phyloP scores from a whole-genome alignment of 2,888 invertebrate genomes.

The Bombylius major region DNA sequence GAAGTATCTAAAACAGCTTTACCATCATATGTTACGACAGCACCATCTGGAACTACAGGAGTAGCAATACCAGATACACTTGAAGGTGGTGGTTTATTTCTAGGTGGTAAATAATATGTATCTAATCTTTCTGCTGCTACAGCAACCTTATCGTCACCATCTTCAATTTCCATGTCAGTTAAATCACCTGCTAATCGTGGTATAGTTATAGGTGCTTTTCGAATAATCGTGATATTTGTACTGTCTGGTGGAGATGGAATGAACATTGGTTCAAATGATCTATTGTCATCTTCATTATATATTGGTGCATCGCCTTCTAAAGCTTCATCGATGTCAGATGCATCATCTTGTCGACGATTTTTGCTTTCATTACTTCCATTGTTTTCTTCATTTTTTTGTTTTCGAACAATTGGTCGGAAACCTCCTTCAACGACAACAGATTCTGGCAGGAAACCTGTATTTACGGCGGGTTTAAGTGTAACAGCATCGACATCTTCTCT shows the following conservation, averaged over 20 bases:
- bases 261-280: conserved; percentile 69
- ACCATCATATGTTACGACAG: conserved; percentile 63
- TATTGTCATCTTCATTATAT: conserved; percentile 38
- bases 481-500: conserved; percentile 23
- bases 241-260: conserved; percentile 65
- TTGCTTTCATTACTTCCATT: conserved; percentile 36
- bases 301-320: conserved; percentile 35
- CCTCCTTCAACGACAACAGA: conserved; percentile 73
- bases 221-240: conserved; percentile 31
- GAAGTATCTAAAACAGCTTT: conserved; percentile 55
- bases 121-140: conserved; percentile 61
- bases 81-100: conserved; percentile 34
- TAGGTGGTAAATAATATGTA: conserved; percentile 62
- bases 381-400: conserved; percentile 37
- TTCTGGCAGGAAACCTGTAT: conserved; percentile 68
- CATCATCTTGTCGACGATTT: conserved; percentile 29
- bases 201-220: conserved; percentile 27
- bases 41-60: conserved; percentile 36
- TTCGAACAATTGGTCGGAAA: conserved; percentile 56
- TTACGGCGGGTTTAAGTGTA: conserved; percentile 46
- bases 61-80: conserved; percentile 15
- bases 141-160: conserved; percentile 44
- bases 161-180: conserved; percentile 31
- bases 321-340: conserved; percentile 31
- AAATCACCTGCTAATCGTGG: conserved; percentile 28